Evolutionary conservation across 2,113 vertebrate genomes (phyloP).

Genomic region (Pipa parva): DNA sequence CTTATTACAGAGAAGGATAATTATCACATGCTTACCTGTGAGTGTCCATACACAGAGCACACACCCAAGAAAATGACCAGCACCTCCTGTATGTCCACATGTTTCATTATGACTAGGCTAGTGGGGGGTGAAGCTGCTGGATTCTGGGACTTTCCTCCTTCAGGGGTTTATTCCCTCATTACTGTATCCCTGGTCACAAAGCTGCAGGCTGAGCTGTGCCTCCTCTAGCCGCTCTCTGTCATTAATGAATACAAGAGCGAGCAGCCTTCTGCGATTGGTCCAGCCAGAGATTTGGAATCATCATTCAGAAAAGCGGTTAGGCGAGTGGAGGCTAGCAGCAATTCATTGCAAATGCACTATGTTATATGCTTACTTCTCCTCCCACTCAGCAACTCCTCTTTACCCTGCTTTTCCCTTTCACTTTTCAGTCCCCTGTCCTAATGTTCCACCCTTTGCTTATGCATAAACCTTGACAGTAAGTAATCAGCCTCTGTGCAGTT

Average conservation of each 20-base stretch:
- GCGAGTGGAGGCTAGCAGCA: constrained; percentile 29
- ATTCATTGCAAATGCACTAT: constrained; percentile 18
- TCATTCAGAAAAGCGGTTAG: background rate
- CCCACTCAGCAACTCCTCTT: constrained; percentile 33
- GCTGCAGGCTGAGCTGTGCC: constrained; percentile 20
- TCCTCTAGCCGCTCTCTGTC: constrained; percentile 4
- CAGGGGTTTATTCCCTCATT: constrained; percentile 22
- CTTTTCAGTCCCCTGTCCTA: constrained; percentile 1
- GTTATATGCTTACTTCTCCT: constrained; percentile 18
- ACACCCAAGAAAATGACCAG: constrained; percentile 38
- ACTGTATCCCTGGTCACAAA: constrained; percentile 6
- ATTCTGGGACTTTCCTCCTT: constrained; percentile 24
- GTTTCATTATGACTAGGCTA: constrained; percentile 43
- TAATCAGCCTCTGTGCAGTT: no score
- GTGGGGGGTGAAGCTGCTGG: constrained; percentile 38
- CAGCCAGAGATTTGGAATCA: constrained; percentile 20
- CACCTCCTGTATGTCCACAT: constrained; percentile 22
- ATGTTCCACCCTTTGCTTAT: constrained; percentile 10
- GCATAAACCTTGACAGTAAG: background rate
- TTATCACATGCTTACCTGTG: constrained; percentile 49
- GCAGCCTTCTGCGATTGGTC: constrained; percentile 37
- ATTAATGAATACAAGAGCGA: background rate
- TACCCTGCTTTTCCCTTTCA: constrained; percentile 24
- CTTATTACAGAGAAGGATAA: constrained; percentile 21
- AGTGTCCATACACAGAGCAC: constrained; percentile 36